These are phyloP conservation scores for Carpatolechia fugitivella DNA, from an alignment of 2,888 invertebrate species.

Conservation along the genomic window DNA sequence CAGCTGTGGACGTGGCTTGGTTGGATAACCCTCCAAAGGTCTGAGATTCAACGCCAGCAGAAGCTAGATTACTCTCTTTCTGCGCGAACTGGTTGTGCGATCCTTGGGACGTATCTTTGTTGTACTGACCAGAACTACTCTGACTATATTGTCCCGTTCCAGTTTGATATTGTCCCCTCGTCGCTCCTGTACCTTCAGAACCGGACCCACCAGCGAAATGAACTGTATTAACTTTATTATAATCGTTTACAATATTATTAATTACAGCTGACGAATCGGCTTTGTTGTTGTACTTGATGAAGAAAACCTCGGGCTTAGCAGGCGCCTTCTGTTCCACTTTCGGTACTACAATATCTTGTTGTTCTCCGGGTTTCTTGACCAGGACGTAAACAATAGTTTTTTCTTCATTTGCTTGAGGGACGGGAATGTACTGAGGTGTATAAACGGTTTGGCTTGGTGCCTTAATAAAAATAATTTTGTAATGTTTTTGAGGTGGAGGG, in stretches of 20 bases:
- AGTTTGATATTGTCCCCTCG: too few species aligned
- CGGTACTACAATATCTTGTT: constrained; percentile 82
- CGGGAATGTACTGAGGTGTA: constrained; percentile 82
- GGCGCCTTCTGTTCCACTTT: constrained; percentile 84
- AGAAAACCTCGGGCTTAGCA: constrained; percentile 87
- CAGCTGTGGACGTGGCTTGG: neutral
- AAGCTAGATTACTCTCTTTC: neutral
- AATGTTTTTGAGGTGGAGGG: constrained; percentile 85
- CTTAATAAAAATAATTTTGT: constrained; percentile 90
- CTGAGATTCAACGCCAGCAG: neutral
- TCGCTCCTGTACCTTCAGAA: too few species aligned
- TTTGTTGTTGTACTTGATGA: constrained; percentile 87
- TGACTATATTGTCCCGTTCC: constrained; percentile 13
- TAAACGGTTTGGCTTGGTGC: constrained; percentile 83
- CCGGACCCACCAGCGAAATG: constrained; percentile 19
- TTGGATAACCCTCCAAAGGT: neutral
- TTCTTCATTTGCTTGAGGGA: constrained; percentile 84
- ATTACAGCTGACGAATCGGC: constrained; percentile 67
- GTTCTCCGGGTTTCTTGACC: constrained; percentile 86
- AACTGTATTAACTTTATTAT: constrained; percentile 40
- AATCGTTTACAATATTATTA: constrained; percentile 66
- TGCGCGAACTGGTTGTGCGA: neutral
- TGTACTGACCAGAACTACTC: neutral
- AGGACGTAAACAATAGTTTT: constrained; percentile 88
- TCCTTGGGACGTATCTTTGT: neutral